phyloP scores from a whole-genome alignment of 53 echinoderm and acorn worm genomes.

The Astropecten irregularis region DNA sequence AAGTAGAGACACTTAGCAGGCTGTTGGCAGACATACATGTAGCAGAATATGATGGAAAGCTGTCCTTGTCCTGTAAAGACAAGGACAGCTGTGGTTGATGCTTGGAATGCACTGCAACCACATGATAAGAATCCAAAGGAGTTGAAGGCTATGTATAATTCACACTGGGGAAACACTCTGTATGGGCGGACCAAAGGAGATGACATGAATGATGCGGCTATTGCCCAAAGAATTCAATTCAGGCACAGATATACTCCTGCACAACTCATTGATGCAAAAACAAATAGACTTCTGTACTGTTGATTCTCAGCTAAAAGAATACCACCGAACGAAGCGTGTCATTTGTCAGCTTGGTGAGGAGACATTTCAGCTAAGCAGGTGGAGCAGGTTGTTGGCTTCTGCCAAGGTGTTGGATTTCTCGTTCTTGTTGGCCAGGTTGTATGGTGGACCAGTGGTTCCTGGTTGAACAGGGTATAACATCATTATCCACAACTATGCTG shows the following conservation, averaged over 20 bases:
- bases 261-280: slow-evolving; percentile 13
- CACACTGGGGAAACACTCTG: slow-evolving; percentile 56
- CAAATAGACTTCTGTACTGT: slow-evolving; percentile 53
- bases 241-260: slow-evolving; percentile 48
- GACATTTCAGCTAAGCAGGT: no score
- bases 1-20: slow-evolving; percentile 43
- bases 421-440: no score
- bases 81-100: slow-evolving; percentile 1
- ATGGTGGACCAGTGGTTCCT: no score
- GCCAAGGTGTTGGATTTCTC: no score
- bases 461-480: no score
- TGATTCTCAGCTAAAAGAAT: no score
- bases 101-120: slow-evolving; percentile 23
- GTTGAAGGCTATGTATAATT: slow-evolving; percentile 23
- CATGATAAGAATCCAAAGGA: slow-evolving; percentile 37
- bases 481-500: no score
- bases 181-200: slow-evolving; percentile 63
- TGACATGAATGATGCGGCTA: neutral
- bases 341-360: no score
- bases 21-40: slow-evolving; percentile 22
- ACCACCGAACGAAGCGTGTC: no score
- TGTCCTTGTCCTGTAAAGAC: slow-evolving; percentile 10
- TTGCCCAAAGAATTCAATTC: slow-evolving; percentile 28
- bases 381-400: no score
- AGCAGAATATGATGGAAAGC: slow-evolving; percentile 20